phyloP scores from a whole-genome alignment of 92 coral and sea anemone species.

The Paragorgia papillata region DNA sequence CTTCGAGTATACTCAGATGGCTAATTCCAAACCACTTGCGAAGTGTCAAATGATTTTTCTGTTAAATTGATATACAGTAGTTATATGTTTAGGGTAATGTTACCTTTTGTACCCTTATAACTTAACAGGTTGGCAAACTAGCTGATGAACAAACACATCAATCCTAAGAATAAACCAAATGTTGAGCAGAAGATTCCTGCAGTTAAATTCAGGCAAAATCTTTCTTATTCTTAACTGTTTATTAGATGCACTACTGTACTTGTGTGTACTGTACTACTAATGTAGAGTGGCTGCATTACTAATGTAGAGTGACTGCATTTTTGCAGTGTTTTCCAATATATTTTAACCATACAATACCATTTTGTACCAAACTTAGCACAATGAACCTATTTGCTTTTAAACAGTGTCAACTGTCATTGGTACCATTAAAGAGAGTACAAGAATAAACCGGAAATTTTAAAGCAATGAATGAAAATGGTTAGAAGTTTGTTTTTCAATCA shows the following conservation, averaged over 20 bases:
- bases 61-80: not conserved
- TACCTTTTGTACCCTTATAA: not conserved
- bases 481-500: not conserved
- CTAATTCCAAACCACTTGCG: too few species aligned
- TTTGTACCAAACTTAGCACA: too few species aligned
- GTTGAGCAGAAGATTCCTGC: constrained; percentile 1
- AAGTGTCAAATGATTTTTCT: too few species aligned
- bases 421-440: not conserved
- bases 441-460: not conserved
- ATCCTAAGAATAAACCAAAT: not conserved
- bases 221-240: not conserved
- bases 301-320: too few species aligned
- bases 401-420: constrained; percentile 2
- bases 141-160: too few species aligned
- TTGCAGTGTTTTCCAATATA: too few species aligned
- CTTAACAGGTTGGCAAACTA: not conserved
- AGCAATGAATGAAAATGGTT: constrained; percentile 9
- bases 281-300: too few species aligned
- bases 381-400: not conserved
- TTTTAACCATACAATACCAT: too few species aligned
- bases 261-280: too few species aligned
- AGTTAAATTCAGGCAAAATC: constrained; percentile 1
- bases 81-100: not conserved
- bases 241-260: not conserved
- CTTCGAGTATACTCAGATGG: too few species aligned